Evolutionary conservation across 2,113 vertebrate species (phyloP), one percentile per base, ranked within the genome.

Genomic region (Nerophis lumbriciformis): DNA sequence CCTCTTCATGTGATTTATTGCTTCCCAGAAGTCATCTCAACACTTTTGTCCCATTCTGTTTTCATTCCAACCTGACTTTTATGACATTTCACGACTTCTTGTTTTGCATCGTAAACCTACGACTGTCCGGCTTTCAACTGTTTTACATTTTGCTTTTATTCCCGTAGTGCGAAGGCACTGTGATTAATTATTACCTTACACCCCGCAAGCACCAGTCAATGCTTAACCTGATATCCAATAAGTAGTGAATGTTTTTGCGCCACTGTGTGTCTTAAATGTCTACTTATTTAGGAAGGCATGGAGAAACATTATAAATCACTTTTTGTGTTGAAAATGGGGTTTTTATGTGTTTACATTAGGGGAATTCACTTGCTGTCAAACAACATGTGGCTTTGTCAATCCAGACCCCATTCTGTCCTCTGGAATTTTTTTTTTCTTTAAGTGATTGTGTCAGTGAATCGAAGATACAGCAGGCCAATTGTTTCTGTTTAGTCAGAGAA

Each of bases 401-500:
- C 1, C 19, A 53, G 49, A 37, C 13, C 13, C 42, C 21, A 15
- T 56, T 61, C 50, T 63, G 35, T 62, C 56, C 67, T 51, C 37
- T 65, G 59, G 28, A 63, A 59, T 19, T 53, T 53, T 37, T 9
- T 55, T 36, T 54, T 54, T 37, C 9, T 54, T 49, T 3, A 19
- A 66, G 67, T 54, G 65, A 59, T 73, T 61, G 66, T 63, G 72
- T 79, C 66, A 44, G 51, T 54, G 61, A 48, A 63, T 52, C 61
- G 45, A 39, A 63, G 53, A 69, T 64, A 79, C 79, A 81, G 68
- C 65, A 55, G 65, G 47, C 35, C 73, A 72, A 71, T 82, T 82
- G 75, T 83, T 68, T 71, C 77, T 78, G 78, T 78, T 77, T 74
- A 83, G 83, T 79, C 75, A 69, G 71, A 73, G 79, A 61, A 72